Evolutionary conservation across 2,113 vertebrate genomes (phyloP), one percentile per base, ranked within the genome.

Genomic region (Bathybates hornii): DNA sequence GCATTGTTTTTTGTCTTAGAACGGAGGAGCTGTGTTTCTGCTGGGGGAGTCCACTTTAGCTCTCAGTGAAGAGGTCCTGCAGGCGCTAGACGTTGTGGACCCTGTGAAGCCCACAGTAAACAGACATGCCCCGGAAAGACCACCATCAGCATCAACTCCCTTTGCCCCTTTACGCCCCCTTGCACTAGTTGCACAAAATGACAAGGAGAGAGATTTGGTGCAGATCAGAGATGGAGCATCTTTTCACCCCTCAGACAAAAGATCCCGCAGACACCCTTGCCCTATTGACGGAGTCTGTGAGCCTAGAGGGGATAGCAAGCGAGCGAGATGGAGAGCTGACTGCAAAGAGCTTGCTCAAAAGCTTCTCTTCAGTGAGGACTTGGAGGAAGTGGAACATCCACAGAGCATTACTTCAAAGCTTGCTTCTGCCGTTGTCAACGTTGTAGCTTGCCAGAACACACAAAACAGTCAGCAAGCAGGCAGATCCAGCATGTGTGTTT

Each of bases 361-460:
- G 50, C 93, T 96, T 83, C 93, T 97, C 29, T 96, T 97, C 82
- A 93, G 95, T 52, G 95, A 96, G 88, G 94, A 94, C 50, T 91
- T 48, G 8, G 93, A 90, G 63, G 92, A 88, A 48, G 45, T 34
- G 6, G 79, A 88, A 9, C 43, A 29, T 17, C 53, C 82, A 86
- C 54, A 59, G 27, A 89, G 3, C 41, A 66, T 17, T 52, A 6
- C 56, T 17, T 52, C 86, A 45, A 9, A 73, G 7, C 13, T 36
- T 54, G 16, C 38, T 29, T 38, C 89, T 14, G 7, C 19, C 14
- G 6, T 27, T 50, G 9, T 13, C 48, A 85, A 76, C 6, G 1
- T 8, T n/a, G 34, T 7, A 19, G 8, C 87, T 21, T 17, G 36
- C 56, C 76, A 90, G 68, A 52, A 91, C 41, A 84, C 52, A 79